phyloP scores from a whole-genome alignment of 2,113 vertebrate genomes.

The Xerus inauris region DNA sequence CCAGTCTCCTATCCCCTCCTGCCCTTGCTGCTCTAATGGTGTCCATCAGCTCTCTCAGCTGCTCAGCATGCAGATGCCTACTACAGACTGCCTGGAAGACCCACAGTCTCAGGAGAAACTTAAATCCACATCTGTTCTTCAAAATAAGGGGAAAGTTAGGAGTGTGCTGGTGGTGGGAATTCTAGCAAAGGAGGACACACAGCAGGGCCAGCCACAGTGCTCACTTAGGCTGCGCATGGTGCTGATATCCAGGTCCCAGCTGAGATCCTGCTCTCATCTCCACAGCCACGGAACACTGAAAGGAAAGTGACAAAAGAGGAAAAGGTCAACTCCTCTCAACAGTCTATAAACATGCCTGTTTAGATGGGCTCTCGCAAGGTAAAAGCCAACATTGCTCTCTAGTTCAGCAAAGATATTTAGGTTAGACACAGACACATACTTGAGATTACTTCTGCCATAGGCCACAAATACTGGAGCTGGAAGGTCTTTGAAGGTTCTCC shows the following conservation, averaged over 20 bases:
- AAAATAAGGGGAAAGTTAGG: neutral
- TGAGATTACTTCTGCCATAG: neutral
- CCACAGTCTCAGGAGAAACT: neutral
- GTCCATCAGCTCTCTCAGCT: neutral
- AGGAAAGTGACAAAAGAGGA: constrained; percentile 28
- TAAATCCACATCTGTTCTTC: neutral
- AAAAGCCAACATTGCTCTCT: neutral
- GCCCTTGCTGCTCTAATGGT: neutral
- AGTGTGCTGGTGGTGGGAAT: neutral
- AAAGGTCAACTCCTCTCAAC: neutral
- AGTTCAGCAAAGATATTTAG: neutral
- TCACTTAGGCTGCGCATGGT: constrained; percentile 95
- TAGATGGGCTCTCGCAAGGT: neutral
- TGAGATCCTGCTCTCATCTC: constrained; percentile 96
- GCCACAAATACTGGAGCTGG: neutral
- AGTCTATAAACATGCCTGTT: neutral
- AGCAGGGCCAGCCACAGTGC: constrained; percentile 54
- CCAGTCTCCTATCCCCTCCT: too few relatives aligned
- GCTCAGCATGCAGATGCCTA: neutral
- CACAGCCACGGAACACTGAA: constrained; percentile 94
- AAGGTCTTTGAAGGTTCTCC: neutral
- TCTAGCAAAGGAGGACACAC: neutral
- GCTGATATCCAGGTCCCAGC: constrained; percentile 92
- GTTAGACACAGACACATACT: neutral
- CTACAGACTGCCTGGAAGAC: neutral